phyloP scores from a whole-genome alignment of 2,888 invertebrate genomes.

The Archips xylosteana region DNA sequence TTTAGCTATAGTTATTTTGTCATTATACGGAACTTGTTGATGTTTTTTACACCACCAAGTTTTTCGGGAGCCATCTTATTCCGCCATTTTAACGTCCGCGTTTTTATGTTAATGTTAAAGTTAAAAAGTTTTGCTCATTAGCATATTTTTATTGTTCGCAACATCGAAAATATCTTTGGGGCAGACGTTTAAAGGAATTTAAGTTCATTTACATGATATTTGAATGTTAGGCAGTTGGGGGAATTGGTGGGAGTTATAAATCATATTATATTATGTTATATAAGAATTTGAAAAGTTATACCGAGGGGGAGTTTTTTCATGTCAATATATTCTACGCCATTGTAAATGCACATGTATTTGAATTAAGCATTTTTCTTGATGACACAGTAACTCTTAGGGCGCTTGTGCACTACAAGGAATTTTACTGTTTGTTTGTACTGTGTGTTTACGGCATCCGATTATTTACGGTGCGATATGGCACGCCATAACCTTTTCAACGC shows the following conservation, averaged over 20 bases:
- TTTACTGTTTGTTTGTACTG: too few species aligned
- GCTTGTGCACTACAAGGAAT: too few species aligned
- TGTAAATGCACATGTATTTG: too few species aligned
- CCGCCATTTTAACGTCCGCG: slow-evolving; percentile 24
- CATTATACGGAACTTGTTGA: neutral
- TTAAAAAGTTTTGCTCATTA: slow-evolving; percentile 35
- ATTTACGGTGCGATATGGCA: too few species aligned
- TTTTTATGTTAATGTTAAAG: slow-evolving; percentile 37
- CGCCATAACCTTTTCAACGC: too few species aligned
- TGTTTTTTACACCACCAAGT: neutral
- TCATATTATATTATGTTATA: neutral
- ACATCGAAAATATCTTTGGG: slow-evolving; percentile 23
- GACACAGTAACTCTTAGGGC: too few species aligned
- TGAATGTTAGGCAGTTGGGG: slow-evolving; percentile 13
- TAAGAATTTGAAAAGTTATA: neutral
- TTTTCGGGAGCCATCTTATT: slow-evolving; percentile 2
- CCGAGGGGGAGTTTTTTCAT: neutral
- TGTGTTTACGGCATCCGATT: too few species aligned
- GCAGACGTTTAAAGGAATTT: slow-evolving; percentile 14
- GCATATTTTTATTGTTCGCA: slow-evolving; percentile 37
- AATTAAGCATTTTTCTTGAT: too few species aligned
- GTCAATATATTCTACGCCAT: too few species aligned
- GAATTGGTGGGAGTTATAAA: neutral
- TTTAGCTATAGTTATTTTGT: neutral
- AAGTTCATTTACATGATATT: slow-evolving; percentile 30